A percentile compares a stretch with the other conserved stretches of the same genome.
Evolutionary conservation across 2,888 invertebrate species (phyloP).

Genomic region (Caenorhabditis macrosperma): DNA sequence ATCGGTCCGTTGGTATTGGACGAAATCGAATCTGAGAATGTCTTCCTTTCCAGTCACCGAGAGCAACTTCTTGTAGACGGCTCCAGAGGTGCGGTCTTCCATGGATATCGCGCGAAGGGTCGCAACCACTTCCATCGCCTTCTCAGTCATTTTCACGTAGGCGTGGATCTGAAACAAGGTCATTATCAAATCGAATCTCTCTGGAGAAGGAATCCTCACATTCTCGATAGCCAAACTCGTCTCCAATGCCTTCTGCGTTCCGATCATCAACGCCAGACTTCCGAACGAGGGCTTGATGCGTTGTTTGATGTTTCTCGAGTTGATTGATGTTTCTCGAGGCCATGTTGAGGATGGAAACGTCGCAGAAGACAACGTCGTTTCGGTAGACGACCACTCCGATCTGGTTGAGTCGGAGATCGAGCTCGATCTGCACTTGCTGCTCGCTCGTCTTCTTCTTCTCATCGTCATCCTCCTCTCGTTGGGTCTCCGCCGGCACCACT

Average conservation of each 20-base stretch:
- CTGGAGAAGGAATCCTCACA: constrained; percentile 43
- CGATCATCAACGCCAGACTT: constrained; percentile 65
- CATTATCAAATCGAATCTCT: too few species aligned
- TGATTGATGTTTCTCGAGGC: constrained; percentile 83
- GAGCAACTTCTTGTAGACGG: constrained; percentile 90
- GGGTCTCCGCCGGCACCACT: constrained; percentile 53
- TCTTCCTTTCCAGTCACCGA: constrained; percentile 87
- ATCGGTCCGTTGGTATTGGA: constrained; percentile 75
- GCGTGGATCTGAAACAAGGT: too few species aligned
- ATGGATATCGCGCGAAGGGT: constrained; percentile 84
- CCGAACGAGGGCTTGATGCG: constrained; percentile 64
- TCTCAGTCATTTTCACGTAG: constrained; percentile 69
- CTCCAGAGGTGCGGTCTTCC: constrained; percentile 87
- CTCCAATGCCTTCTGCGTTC: constrained; percentile 62
- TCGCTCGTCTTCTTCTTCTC: constrained; percentile 66
- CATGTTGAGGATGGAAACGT: constrained; percentile 84
- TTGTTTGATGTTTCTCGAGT: constrained; percentile 67
- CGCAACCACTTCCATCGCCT: constrained; percentile 67
- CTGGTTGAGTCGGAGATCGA: constrained; percentile 77
- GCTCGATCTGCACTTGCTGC: constrained; percentile 78
- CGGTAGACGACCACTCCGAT: constrained; percentile 70
- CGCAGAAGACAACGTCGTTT: constrained; percentile 60
- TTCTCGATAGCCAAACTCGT: constrained; percentile 67
- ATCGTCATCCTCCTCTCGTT: constrained; percentile 46
- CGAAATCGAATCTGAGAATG: constrained; percentile 83